Evolutionary conservation across 2,113 vertebrate species (phyloP).

Genomic region (Epinephelus moara): DNA sequence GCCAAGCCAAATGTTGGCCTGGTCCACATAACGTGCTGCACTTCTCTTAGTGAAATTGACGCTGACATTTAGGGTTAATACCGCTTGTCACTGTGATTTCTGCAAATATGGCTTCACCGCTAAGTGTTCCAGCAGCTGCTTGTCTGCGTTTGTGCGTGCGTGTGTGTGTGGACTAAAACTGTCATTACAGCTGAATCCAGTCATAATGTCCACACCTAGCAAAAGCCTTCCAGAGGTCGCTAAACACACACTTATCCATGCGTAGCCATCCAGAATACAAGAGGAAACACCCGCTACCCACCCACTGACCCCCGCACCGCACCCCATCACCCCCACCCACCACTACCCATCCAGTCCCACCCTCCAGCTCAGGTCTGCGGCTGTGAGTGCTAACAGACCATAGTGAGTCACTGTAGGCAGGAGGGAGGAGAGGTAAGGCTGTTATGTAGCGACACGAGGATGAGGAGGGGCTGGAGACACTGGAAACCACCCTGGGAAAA

Average conservation of each 20-base stretch:
- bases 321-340: constrained; percentile 36
- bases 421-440: constrained; percentile 44
- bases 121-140: constrained; percentile 68
- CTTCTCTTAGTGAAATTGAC: constrained; percentile 65
- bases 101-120: constrained; percentile 68
- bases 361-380: constrained; percentile 45
- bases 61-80: constrained; percentile 77
- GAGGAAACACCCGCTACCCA: constrained; percentile 63
- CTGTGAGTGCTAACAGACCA: constrained; percentile 36
- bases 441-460: constrained; percentile 15
- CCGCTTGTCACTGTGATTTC: constrained; percentile 74
- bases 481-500: constrained; percentile 64
- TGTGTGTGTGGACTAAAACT: constrained; percentile 44
- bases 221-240: constrained; percentile 66
- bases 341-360: constrained; percentile 33
- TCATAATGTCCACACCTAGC: constrained; percentile 74
- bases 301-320: constrained; percentile 54
- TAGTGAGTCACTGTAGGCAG: constrained; percentile 63
- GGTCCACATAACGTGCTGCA: constrained; percentile 38
- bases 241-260: constrained; percentile 43
- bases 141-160: constrained; percentile 1
- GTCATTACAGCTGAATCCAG: constrained; percentile 67
- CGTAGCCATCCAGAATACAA: constrained; percentile 53
- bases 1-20: constrained; percentile 64
- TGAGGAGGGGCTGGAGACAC: constrained; percentile 49